Percentiles rank a stretch among this genome's conserved stretches.
Conservation (phyloP, 2,113 vertebrate species). For the Myiopsitta monachus region DNA sequence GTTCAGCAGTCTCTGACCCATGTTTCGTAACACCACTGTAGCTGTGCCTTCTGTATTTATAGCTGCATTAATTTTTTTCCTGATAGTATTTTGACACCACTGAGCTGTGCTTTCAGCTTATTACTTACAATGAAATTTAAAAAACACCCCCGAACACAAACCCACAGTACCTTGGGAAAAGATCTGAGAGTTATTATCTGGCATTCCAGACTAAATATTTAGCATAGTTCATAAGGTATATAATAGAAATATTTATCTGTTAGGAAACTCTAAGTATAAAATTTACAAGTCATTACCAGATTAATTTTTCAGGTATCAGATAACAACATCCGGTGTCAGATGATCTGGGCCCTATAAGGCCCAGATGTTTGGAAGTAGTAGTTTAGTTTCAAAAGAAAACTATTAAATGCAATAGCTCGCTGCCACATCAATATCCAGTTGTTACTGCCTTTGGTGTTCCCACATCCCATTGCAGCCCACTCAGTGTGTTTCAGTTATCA, state of each 20-base stretch:
- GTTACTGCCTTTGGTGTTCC: neutral
- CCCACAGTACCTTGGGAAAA: neutral
- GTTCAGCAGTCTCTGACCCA: neutral
- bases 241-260: neutral
- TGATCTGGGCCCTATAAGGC: neutral
- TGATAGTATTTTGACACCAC: neutral
- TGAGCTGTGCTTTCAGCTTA: neutral
- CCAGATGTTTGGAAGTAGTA: neutral
- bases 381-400: neutral
- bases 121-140: neutral
- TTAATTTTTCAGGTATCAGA: conserved; percentile 14
- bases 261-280: neutral
- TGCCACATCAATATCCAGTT: fast-evolving
- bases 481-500: neutral
- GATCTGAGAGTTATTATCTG: neutral
- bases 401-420: neutral
- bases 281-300: neutral
- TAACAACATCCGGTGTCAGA: neutral
- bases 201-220: conserved; percentile 8
- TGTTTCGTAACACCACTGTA: neutral
- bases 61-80: neutral
- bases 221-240: neutral
- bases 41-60: neutral
- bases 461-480: neutral
- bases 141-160: neutral